These are phyloP conservation scores for Drosophila sturtevanti DNA, from an alignment of 1,140 invertebrate species.

Conservation along the genomic window DNA sequence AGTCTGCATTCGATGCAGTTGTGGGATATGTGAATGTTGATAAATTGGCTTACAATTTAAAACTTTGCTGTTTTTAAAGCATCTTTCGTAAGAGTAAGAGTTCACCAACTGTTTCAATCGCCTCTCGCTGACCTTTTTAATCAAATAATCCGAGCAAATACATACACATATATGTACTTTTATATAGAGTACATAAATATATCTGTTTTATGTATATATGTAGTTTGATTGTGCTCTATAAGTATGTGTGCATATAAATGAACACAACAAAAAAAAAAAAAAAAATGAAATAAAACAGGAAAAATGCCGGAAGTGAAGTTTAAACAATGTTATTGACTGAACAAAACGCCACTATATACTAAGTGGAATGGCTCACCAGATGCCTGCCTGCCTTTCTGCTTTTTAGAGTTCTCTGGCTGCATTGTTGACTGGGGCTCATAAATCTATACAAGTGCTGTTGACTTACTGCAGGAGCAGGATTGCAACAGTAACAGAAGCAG, in stretches of 20 bases:
- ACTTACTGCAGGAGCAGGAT: constrained; percentile 23
- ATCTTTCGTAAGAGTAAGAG: too few relatives aligned
- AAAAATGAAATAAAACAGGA: constrained; percentile 4
- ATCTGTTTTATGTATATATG: constrained; percentile 10
- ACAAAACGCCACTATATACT: constrained; percentile 28
- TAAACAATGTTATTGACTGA: constrained; percentile 56
- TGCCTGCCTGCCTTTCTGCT: background rate
- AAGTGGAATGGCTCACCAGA: constrained; percentile 3
- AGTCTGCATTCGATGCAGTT: too few relatives aligned
- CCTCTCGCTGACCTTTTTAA: background rate
- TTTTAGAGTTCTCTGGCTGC: background rate
- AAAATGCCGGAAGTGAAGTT: constrained; percentile 44
- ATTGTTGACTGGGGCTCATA: constrained; percentile 54
- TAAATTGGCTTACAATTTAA: too few relatives aligned
- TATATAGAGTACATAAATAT: background rate
- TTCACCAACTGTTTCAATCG: background rate
- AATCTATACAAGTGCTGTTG: constrained; percentile 51
- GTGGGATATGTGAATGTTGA: too few relatives aligned
- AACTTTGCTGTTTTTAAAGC: too few relatives aligned
- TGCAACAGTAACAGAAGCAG: background rate
- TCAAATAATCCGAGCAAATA: constrained; percentile 6
- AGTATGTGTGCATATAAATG: constrained; percentile 37
- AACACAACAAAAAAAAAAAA: background rate
- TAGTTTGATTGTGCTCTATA: constrained; percentile 36
- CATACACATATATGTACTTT: background rate